phyloP scores from a whole-genome alignment of 53 echinoderm and acorn worm genomes.

The Astropecten irregularis region DNA sequence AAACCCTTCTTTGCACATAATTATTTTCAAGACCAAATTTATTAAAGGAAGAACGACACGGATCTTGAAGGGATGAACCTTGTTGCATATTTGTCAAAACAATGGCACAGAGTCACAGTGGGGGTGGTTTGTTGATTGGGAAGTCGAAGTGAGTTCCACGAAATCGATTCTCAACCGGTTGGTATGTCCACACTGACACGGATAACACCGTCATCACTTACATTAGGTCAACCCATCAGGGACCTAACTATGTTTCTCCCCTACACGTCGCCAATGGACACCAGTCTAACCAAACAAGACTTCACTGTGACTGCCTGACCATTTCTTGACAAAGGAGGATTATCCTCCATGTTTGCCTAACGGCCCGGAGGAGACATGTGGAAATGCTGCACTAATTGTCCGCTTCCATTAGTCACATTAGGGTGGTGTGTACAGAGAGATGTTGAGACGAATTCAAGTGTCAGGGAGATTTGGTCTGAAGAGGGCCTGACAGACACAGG shows the following conservation, averaged over 20 bases:
- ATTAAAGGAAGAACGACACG: too few relatives aligned
- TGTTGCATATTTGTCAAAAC: too few relatives aligned
- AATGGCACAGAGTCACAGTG: too few relatives aligned
- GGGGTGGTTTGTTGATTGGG: too few relatives aligned
- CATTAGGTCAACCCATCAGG: too few relatives aligned
- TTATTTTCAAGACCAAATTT: too few relatives aligned
- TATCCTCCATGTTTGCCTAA: conserved; percentile 27
- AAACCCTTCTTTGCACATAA: too few relatives aligned
- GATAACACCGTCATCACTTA: too few relatives aligned
- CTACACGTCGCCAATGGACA: conserved; percentile 1
- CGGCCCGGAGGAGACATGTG: background rate
- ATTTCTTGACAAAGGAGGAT: conserved; percentile 30
- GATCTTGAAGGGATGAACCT: too few relatives aligned
- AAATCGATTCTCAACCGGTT: too few relatives aligned
- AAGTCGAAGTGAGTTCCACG: too few relatives aligned
- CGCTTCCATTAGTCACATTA: conserved; percentile 17
- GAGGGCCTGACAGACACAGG: background rate
- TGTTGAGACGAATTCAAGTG: background rate
- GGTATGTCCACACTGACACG: too few relatives aligned
- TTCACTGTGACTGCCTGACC: background rate
- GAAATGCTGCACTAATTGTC: background rate
- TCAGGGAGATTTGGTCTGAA: background rate
- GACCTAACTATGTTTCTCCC: background rate
- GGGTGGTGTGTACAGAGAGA: background rate
- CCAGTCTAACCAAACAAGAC: conserved; percentile 8